phyloP scores from a whole-genome alignment of 2,888 invertebrate genomes.

The Hymenopus coronatus region DNA sequence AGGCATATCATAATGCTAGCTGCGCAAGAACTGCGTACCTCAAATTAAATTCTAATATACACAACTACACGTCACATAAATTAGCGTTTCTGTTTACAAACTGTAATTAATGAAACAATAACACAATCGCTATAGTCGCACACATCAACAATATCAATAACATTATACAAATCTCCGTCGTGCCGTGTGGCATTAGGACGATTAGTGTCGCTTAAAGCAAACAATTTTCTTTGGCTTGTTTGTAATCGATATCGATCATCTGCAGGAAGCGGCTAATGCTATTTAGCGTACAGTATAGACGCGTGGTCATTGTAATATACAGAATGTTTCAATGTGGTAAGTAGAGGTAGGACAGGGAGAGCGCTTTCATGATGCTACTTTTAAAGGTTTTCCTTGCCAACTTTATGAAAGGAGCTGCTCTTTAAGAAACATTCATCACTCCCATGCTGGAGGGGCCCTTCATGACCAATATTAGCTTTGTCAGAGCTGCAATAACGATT shows the following conservation, averaged over 20 bases:
- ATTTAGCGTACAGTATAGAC: background rate
- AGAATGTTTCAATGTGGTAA: too few species aligned
- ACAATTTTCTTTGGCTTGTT: background rate
- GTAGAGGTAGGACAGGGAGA: too few species aligned
- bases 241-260: background rate
- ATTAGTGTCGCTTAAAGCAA: background rate
- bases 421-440: too few species aligned
- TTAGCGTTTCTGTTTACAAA: background rate
- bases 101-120: background rate
- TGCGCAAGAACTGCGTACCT: background rate
- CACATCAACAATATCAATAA: background rate
- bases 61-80: background rate
- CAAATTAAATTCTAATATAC: background rate
- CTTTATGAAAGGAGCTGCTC: too few species aligned
- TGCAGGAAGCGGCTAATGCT: background rate
- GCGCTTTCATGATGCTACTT: too few species aligned
- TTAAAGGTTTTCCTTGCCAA: too few species aligned
- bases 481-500: too few species aligned
- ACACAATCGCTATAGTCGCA: background rate
- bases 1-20: background rate
- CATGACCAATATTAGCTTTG: too few species aligned
- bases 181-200: background rate
- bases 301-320: too few species aligned
- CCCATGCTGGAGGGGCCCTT: too few species aligned
- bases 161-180: background rate